Evolutionary conservation across 2,113 vertebrate genomes (phyloP).

Genomic region (Ammodytes marinus): DNA sequence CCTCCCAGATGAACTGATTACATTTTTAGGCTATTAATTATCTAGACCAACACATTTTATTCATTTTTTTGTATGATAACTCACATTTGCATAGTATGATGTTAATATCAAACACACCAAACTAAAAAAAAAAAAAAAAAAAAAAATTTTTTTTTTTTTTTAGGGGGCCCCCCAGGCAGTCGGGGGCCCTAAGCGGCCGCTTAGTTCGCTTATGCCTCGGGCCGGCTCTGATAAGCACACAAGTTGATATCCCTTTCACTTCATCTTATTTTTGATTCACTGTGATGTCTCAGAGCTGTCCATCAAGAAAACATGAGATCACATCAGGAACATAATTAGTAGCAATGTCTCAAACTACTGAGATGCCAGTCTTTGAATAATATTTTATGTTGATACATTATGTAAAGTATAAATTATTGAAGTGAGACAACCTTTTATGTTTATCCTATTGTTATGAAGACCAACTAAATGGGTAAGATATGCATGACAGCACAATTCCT

Average conservation of each 20-base stretch:
- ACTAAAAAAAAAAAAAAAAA: too few species aligned
- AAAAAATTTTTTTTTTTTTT: too few species aligned
- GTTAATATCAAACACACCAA: too few species aligned
- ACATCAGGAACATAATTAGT: constrained; percentile 15
- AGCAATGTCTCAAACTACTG: constrained; percentile 17
- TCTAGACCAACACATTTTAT: too few species aligned
- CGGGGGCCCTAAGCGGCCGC: too few species aligned
- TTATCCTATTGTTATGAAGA: constrained; percentile 6
- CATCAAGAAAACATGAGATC: constrained; percentile 50
- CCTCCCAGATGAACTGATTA: too few species aligned
- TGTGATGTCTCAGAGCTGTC: constrained; percentile 56
- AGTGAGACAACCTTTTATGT: constrained; percentile 22
- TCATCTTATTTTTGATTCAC: constrained; percentile 60
- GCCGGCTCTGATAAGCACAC: constrained; percentile 37
- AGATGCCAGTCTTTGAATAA: constrained; percentile 44
- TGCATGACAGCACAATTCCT: constrained; percentile 2
- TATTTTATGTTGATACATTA: constrained; percentile 14
- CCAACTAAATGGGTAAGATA: constrained; percentile 16
- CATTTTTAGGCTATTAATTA: too few species aligned
- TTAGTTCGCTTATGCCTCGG: too few species aligned
- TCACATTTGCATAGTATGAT: too few species aligned
- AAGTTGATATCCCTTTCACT: constrained; percentile 59
- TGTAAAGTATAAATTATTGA: constrained; percentile 1
- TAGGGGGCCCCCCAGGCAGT: too few species aligned
- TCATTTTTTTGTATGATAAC: too few species aligned